Evolutionary conservation across 2,797 vertebrate species (phyloP).

Genomic region (Psittacula derbiana): DNA sequence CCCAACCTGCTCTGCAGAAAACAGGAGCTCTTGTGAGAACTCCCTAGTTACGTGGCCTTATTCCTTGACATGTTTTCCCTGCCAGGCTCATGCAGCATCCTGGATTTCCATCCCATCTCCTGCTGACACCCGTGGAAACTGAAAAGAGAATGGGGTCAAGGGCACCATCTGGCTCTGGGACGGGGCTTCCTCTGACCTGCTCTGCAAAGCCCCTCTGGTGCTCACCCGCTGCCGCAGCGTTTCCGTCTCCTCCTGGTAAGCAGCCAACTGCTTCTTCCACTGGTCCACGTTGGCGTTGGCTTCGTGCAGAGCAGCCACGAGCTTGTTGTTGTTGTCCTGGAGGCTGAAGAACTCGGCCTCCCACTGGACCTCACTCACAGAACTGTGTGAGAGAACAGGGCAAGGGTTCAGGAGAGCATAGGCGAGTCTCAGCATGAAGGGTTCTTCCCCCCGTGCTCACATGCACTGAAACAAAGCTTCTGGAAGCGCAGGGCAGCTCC

Average conservation of each 20-base stretch:
- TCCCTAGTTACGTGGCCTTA: neutral
- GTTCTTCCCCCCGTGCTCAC: neutral
- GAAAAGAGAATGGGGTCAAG: neutral
- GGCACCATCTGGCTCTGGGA: neutral
- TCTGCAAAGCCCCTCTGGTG: neutral
- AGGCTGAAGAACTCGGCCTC: constrained; percentile 93
- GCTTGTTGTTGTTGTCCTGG: constrained; percentile 91
- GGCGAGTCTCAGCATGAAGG: neutral
- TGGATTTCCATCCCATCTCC: neutral
- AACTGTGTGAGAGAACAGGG: constrained; percentile 70
- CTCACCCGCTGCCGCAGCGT: constrained; percentile 86
- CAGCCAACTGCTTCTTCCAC: constrained; percentile 92
- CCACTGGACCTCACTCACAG: constrained; percentile 90
- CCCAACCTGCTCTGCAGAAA: neutral
- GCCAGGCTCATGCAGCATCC: neutral
- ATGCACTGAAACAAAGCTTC: accelerated
- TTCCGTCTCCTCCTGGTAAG: constrained; percentile 91
- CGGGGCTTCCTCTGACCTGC: neutral
- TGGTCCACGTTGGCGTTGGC: constrained; percentile 88
- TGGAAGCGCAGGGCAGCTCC: neutral
- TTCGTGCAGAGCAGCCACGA: constrained; percentile 89
- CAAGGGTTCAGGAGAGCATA: neutral
- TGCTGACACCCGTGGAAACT: neutral
- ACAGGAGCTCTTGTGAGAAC: neutral
- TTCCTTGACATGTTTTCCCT: neutral